These are phyloP conservation scores for Hyles lineata DNA, from an alignment of 2,888 invertebrate species.

Conservation along the genomic window DNA sequence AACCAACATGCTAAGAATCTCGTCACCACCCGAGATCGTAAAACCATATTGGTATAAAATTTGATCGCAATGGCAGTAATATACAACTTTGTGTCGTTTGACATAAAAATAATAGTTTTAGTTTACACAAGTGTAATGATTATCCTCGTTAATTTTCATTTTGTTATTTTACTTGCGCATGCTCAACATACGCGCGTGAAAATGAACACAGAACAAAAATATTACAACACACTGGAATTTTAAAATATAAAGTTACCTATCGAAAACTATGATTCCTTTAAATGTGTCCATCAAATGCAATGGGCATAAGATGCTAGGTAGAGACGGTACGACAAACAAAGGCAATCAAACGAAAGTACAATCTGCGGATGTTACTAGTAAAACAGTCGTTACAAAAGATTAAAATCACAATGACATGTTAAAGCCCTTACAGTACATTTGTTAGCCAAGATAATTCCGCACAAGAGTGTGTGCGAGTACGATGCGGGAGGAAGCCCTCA, in stretches of 20 bases:
- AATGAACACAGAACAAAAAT: not conserved
- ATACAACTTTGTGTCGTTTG: no score
- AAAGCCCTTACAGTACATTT: constrained; percentile 63
- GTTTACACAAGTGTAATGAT: constrained; percentile 3
- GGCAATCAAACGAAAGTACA: not conserved
- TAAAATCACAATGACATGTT: constrained; percentile 44
- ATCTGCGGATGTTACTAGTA: not conserved
- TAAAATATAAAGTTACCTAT: not conserved
- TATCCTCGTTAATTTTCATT: not conserved
- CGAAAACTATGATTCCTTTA: no score
- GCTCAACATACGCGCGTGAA: not conserved
- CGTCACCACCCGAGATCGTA: no score
- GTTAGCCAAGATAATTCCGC: constrained; percentile 66
- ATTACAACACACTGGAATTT: not conserved
- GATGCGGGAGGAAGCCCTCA: constrained; percentile 82
- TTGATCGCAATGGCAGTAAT: no score
- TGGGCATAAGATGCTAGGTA: no score
- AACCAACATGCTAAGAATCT: no score
- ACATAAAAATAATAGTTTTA: not conserved
- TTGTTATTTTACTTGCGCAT: not conserved
- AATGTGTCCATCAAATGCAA: no score
- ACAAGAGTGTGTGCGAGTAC: constrained; percentile 66
- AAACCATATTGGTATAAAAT: no score
- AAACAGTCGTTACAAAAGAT: constrained; percentile 19
- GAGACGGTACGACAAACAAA: no score